phyloP scores from a whole-genome alignment of 2,888 invertebrate genomes.

The Agonopterix subpropinquella region DNA sequence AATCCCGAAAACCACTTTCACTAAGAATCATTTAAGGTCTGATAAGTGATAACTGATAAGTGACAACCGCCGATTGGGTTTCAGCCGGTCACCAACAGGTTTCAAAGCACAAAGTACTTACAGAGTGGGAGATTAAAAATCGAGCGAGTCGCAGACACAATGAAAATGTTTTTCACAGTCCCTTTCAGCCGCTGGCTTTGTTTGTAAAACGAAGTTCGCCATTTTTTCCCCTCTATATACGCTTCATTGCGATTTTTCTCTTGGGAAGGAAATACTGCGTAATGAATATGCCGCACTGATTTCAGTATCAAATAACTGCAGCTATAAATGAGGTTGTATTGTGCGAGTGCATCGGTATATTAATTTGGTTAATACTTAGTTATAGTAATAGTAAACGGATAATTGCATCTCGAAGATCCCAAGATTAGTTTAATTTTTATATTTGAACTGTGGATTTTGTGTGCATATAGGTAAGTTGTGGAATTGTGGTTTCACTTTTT shows the following conservation, averaged over 20 bases:
- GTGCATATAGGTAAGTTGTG: no score
- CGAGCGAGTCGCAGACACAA: conserved; percentile 70
- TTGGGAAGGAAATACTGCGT: conserved; percentile 51
- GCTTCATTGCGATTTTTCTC: conserved; percentile 56
- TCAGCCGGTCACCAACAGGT: conserved; percentile 42
- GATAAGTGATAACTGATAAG: conserved; percentile 4
- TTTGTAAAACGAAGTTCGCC: conserved; percentile 70
- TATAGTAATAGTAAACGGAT: not conserved
- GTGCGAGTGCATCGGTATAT: conserved; percentile 25
- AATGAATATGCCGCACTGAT: conserved; percentile 44
- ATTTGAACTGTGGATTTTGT: no score
- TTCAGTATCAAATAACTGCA: conserved; percentile 23
- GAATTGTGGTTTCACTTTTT: no score
- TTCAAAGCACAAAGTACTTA: conserved; percentile 64
- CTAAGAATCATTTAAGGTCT: no score
- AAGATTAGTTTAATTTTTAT: no score
- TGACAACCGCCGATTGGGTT: conserved; percentile 31
- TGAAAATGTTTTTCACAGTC: conserved; percentile 70
- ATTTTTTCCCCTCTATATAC: conserved; percentile 51
- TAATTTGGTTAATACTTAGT: conserved; percentile 30
- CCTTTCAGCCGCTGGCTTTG: conserved; percentile 64
- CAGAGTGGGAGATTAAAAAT: conserved; percentile 69
- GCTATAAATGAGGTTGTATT: conserved; percentile 10
- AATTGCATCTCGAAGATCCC: no score
- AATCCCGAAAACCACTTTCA: no score